Evolutionary conservation across 1,140 invertebrate species (phyloP).

Genomic region (Drosophila setifemur): DNA sequence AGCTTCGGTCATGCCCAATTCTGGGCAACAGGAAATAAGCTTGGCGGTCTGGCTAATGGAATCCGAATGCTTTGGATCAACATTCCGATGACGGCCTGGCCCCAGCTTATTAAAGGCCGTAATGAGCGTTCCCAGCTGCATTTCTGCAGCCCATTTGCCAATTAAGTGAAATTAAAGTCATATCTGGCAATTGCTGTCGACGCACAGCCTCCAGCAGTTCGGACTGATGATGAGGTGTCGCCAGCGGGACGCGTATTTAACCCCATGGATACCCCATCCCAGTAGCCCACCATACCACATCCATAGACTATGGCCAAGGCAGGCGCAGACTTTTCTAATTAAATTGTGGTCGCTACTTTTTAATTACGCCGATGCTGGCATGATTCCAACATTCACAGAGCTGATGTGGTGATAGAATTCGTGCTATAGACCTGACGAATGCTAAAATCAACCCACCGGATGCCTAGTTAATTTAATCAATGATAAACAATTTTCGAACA

Average conservation of each 20-base stretch:
- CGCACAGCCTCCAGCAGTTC: neutral
- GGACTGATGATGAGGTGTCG: conserved; percentile 56
- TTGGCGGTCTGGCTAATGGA: conserved; percentile 24
- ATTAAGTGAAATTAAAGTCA: conserved; percentile 60
- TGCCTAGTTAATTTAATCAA: conserved; percentile 7
- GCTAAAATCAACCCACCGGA: conserved; percentile 1
- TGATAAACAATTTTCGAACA: neutral
- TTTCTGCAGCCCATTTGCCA: conserved; percentile 46
- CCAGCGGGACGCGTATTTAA: conserved; percentile 49
- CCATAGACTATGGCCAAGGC: conserved; percentile 11
- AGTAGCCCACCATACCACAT: neutral
- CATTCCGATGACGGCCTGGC: conserved; percentile 4
- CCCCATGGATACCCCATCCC: conserved; percentile 10
- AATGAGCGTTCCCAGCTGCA: conserved; percentile 29
- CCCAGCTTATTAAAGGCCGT: conserved; percentile 24
- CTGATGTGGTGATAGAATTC: neutral
- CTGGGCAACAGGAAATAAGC: conserved; percentile 51
- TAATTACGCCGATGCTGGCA: conserved; percentile 42
- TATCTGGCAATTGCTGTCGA: conserved; percentile 12
- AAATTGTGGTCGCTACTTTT: conserved; percentile 47
- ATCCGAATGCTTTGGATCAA: conserved; percentile 29
- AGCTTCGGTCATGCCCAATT: conserved; percentile 16
- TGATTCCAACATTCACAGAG: conserved; percentile 17
- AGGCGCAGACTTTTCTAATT: conserved; percentile 50
- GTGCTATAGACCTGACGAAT: conserved; percentile 8